Conservation (phyloP, 2,888 invertebrate species). For the Seira sanloemensis region DNA sequence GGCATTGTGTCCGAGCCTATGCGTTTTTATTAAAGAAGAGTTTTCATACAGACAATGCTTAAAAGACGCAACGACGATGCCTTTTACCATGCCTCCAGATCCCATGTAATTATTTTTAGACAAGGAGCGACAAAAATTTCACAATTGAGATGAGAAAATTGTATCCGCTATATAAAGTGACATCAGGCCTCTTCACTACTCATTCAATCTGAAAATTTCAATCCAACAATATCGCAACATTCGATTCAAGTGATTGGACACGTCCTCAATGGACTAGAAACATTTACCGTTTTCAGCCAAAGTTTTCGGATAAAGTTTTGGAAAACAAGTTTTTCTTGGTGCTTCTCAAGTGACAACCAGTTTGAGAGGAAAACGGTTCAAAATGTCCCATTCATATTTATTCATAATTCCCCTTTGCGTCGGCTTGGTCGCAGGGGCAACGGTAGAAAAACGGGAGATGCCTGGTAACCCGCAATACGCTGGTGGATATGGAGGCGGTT, state of each 20-base stretch:
- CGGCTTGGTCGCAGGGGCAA: slow-evolving; percentile 58
- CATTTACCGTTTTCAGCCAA: slow-evolving; percentile 26
- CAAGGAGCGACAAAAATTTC: slow-evolving; percentile 34
- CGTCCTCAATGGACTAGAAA: slow-evolving; percentile 10
- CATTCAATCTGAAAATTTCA: slow-evolving; percentile 59
- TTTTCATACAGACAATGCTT: neutral
- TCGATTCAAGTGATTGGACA: neutral
- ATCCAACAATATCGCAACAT: slow-evolving; percentile 15
- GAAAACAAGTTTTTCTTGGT: neutral
- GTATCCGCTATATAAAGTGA: slow-evolving; percentile 55
- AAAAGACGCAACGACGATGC: slow-evolving; percentile 19
- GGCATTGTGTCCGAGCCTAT: neutral
- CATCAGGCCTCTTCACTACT: slow-evolving; percentile 54
- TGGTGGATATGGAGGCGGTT: slow-evolving; percentile 43
- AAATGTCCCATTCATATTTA: slow-evolving; percentile 37
- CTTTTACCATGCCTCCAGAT: slow-evolving; percentile 9
- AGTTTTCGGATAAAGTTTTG: neutral
- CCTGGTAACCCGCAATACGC: slow-evolving; percentile 39
- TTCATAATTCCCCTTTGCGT: slow-evolving; percentile 35
- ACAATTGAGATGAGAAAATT: slow-evolving; percentile 31
- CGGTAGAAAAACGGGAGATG: slow-evolving; percentile 69
- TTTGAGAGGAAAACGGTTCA: slow-evolving; percentile 23
- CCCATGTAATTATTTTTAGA: slow-evolving; percentile 57
- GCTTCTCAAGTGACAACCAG: slow-evolving; percentile 1
- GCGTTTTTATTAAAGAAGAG: neutral